A percentile compares a stretch with the other conserved stretches of the same genome.
Conservation (phyloP, 2,113 vertebrate genomes). For the Naja naja region DNA sequence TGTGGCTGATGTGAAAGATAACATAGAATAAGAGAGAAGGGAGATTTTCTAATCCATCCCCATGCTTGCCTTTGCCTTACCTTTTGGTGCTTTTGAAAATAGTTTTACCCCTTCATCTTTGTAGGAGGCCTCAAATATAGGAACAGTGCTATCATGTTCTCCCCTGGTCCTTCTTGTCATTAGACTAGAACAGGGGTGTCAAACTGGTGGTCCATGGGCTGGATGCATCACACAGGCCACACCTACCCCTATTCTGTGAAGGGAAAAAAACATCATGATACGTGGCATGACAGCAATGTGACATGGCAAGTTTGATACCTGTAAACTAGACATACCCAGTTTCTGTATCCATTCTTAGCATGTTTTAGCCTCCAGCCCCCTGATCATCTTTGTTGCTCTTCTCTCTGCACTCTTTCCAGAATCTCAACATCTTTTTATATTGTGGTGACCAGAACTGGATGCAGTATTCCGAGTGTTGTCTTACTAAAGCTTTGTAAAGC, state of each 20-base stretch:
- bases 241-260: too few relatives aligned
- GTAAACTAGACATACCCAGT: not conserved
- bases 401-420: not conserved
- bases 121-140: not conserved
- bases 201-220: too few relatives aligned
- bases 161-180: not conserved
- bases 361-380: not conserved
- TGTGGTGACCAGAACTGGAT: not conserved
- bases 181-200: not conserved
- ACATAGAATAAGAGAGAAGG: not conserved
- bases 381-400: not conserved
- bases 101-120: not conserved
- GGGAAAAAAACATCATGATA: too few relatives aligned
- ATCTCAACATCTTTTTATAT: not conserved
- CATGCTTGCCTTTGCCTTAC: not conserved
- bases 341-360: not conserved
- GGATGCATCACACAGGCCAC: too few relatives aligned
- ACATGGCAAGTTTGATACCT: too few relatives aligned
- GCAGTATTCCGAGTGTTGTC: not conserved
- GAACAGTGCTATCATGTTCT: not conserved
- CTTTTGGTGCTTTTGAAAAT: not conserved
- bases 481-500: not conserved
- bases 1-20: not conserved
- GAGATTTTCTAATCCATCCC: not conserved
- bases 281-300: too few relatives aligned